A percentile compares a stretch with the other conserved stretches of the same genome.
phyloP scores from a whole-genome alignment of 2,797 vertebrate genomes.

The Pangasius sanitwongsei region DNA sequence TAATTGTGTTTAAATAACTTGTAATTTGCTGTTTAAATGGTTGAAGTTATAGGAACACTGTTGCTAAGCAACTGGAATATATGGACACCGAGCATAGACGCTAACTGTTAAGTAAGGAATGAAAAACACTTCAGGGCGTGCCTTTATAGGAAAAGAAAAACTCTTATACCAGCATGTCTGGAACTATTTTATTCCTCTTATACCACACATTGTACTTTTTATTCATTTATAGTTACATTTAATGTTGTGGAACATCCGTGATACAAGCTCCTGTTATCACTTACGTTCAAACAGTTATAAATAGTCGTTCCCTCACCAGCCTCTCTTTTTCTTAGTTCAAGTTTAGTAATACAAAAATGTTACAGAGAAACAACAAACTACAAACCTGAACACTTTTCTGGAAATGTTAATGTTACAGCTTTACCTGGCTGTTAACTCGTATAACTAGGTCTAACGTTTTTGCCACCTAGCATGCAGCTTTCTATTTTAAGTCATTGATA shows the following conservation, averaged over 20 bases:
- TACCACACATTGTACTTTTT: neutral
- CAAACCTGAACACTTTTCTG: neutral
- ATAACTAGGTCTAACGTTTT: neutral
- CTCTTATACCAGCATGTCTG: neutral
- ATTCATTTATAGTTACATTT: neutral
- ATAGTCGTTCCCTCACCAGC: neutral
- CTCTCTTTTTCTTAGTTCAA: neutral
- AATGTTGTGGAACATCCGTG: neutral
- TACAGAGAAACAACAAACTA: neutral
- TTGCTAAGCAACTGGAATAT: conserved; percentile 14
- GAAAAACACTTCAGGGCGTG: neutral
- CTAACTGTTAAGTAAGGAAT: neutral
- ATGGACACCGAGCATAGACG: too few relatives aligned
- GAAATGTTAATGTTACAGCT: neutral
- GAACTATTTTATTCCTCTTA: neutral
- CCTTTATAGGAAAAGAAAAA: neutral
- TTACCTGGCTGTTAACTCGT: neutral
- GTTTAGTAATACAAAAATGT: neutral
- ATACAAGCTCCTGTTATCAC: neutral
- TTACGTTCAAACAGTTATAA: neutral
- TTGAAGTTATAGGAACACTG: neutral
- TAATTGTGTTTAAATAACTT: neutral
- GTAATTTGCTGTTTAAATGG: neutral
- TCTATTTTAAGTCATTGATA: neutral
- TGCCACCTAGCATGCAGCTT: neutral